Base-by-base conservation (phyloP, 2,888 invertebrate species). In the Tiliacea aurago region DNA sequence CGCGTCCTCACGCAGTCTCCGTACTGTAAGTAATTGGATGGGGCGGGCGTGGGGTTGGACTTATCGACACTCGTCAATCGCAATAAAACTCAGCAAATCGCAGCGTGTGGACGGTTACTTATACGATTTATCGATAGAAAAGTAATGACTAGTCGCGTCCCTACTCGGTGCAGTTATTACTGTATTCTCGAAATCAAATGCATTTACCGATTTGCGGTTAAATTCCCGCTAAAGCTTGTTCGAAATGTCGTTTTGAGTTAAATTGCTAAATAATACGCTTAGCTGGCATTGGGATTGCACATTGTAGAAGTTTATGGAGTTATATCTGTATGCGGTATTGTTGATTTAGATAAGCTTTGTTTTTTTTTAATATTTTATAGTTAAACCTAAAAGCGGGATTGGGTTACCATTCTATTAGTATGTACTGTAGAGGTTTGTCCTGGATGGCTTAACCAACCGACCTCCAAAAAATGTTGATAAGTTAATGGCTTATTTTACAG, bases 1-100 rank as follows among this genome's bases (percentile, higher is more conserved):
- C 80, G 84, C 82, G 89, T 89, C 90, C 89, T 86, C 90, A 89
- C 91, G 91, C 90, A 89, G 89, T 86, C 70, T 71, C 86, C 88
- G 84, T 84, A 86, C 88, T 89, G 93, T 93, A 95, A 95, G 95
- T 96, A 96, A 95, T 95, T 96, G 96, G 94, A 93, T 91, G 89
- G 92, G 92, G 93, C 90, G 89, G 87, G 87, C 88, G 87, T 89
- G 86, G 91, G 92, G 90, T 84, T 81, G 85, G 82, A 84, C 89
- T 90, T 95, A 95, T 95, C 95, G 92, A 88, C 87, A 87, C 86
- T 91, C 92, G 90, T 94, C 93, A 92, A 95, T 95, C 94, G 94
- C 90, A 94, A 95, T 95, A 95, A 95, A 95, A 94, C 91, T 93
- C 91, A 89, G 93, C 94, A 86, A 86, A 86, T 86, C 87, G 87